Base-by-base conservation (phyloP, 30 jellyfish, hydroid and myxozoan species). In the Pseudorhiza aurosa region DNA sequence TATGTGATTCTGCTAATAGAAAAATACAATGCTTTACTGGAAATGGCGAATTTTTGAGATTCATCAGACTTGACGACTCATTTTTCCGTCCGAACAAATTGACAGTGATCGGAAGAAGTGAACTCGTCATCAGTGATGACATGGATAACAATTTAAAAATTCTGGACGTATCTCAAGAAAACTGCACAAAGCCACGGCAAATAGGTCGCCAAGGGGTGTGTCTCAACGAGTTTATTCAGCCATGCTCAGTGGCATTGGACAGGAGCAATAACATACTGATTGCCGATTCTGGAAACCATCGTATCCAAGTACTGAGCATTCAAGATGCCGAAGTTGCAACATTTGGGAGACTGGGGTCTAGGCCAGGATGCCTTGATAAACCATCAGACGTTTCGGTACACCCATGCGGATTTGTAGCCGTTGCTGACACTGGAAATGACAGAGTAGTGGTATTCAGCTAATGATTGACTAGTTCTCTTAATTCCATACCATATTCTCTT, bases 371-470 rank as follows among this genome's bases (percentile, higher is more conserved):
- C 70, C 82, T 85, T 55, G 84, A 85, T 45, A 74, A 32, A 27
- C 96, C 96, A 29, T 17, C 62, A 18, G 90, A 58, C 2, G 72
- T 85, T 14, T 90, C 90, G 5, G 83, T 73, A 22, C 96, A 85
- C 43, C 96, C 90, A 35, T 60, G 4, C 24, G 96, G 96, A 17
- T 26, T 64, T 26, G 69, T 85, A 49, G 85, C 59, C 58, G 96
- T 85, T 63, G 96, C 90, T 7, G 96, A 85, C 42, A 74, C 68
- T 33, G 4, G 42, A 8, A 85, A 85, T 35, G 70, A 76, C 39
- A 29, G 96, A 64, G 47, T 85, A 24, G 96, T 76, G 4, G 22
- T 85, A n/a, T 85, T 39, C 50, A 77, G 59, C 29, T 77, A 29
- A 60, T 10, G 24, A n/a, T n/a, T n/a, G n/a, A n/a, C n/a, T n/a